phyloP scores from a whole-genome alignment of 2,797 vertebrate genomes.

The Dendrocincla tyrannina region DNA sequence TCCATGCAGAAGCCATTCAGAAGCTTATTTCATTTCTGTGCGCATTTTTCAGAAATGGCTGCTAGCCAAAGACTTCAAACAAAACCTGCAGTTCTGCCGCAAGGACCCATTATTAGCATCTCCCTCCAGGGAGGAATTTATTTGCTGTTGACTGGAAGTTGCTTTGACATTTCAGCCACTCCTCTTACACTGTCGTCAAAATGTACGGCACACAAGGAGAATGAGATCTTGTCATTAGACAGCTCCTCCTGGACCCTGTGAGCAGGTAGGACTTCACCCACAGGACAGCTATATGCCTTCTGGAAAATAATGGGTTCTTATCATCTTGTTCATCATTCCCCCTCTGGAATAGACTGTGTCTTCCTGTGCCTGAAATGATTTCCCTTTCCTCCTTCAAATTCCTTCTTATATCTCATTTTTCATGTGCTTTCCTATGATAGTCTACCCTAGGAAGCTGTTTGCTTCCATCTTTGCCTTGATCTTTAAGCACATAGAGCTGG shows the following conservation, averaged over 20 bases:
- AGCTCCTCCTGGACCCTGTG: background rate
- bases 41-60: background rate
- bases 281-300: background rate
- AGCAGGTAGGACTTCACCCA: background rate
- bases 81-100: background rate
- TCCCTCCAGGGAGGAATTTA: conserved; percentile 21
- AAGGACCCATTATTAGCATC: conserved; percentile 6
- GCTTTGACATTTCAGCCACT: background rate
- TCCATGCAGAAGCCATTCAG: background rate
- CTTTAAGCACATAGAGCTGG: background rate
- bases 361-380: background rate
- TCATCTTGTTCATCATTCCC: background rate
- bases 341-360: background rate
- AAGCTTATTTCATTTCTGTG: background rate
- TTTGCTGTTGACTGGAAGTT: conserved; percentile 16
- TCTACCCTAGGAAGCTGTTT: background rate
- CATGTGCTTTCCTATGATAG: background rate
- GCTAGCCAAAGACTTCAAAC: conserved; percentile 15
- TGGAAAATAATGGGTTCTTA: conserved; percentile 9
- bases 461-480: conserved; percentile 19
- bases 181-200: conserved; percentile 20
- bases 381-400: conserved; percentile 11
- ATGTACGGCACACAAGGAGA: background rate
- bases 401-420: background rate
- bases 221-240: background rate